Conservation (phyloP, 2,113 vertebrate species). For the Periophthalmus modestus region DNA sequence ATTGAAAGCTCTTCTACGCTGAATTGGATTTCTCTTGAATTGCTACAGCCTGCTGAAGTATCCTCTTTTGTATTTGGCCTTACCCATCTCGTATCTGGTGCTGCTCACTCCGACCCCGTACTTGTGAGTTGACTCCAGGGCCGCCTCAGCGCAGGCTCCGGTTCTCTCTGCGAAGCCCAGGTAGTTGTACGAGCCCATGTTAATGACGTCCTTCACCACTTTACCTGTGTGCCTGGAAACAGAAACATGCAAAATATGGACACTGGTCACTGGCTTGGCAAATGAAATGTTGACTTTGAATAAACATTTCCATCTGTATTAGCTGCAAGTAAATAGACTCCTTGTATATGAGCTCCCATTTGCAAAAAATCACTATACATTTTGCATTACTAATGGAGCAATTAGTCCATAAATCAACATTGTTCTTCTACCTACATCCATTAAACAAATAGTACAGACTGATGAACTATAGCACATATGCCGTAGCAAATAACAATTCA, state of each 20-base stretch:
- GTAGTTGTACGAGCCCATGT: slow-evolving; percentile 99
- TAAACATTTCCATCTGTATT: background rate
- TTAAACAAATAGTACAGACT: background rate
- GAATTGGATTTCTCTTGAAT: background rate
- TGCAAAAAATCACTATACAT: background rate
- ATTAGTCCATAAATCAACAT: background rate
- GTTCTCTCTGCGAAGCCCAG: slow-evolving; percentile 91
- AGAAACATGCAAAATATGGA: background rate
- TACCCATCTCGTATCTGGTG: slow-evolving; percentile 92
- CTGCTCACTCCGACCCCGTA: slow-evolving; percentile 91
- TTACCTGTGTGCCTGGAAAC: slow-evolving; percentile 86
- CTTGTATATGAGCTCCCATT: background rate
- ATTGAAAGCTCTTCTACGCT: background rate
- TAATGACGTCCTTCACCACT: slow-evolving; percentile 90
- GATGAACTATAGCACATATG: too few species aligned
- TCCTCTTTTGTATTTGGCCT: slow-evolving; percentile 41
- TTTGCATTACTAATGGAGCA: background rate
- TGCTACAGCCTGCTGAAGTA: background rate
- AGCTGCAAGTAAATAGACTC: background rate
- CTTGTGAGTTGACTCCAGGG: slow-evolving; percentile 76
- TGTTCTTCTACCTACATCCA: background rate
- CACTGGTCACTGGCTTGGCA: background rate
- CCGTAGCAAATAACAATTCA: too few species aligned
- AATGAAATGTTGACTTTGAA: background rate
- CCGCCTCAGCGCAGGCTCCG: slow-evolving; percentile 85